Base-by-base conservation (phyloP, 2,888 invertebrate species). In the Oscheius sp. region DNA sequence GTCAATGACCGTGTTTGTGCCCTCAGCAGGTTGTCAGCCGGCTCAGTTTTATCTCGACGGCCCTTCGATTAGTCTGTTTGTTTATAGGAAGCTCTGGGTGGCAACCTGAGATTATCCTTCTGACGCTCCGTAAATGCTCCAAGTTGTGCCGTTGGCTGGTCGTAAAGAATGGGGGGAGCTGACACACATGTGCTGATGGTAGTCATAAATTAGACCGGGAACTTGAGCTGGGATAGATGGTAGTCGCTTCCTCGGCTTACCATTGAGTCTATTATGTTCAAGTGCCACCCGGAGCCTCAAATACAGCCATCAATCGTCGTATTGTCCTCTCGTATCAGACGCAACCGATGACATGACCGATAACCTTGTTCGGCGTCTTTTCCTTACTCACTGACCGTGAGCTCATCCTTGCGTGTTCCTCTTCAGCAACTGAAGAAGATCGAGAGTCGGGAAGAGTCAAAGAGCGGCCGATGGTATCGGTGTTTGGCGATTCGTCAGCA, bases 331-430 rank as follows among this genome's bases (percentile, higher is more conserved):
- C 37, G 42, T 42, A 35, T 29, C 60, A 63, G 63, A 63, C 63
- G 63, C 50, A 63, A 63, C 29, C 21, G 63, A 63, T 63, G 63
- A 63, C 63, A 63, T 32, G 63, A 1, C 63, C 47, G 63, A 63
- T 63, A 63, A 63, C 63, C 63, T 63, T 63, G 63, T 63, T 63
- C 63, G 63, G 63, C 63, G 47, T 48, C 50, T 63, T 63, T 53
- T 63, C 48, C 63, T 10, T n/a, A 63, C n/a, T 63, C 63, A 63
- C 50, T 63, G 63, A 63, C 63, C 63, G 63, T 63, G 58, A n/a
- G n/a, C 47, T 62, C 32, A 29, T 50, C 21, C 63, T 63, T 63
- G 48, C 63, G 47, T 63, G 48, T 35, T 60, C 60, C 29, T 11
- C 29, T 47, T 48, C 48, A 7, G 7, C 7, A 42, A 7, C 42